A percentile compares a stretch with the other conserved stretches of the same genome.
Evolutionary conservation across 2,797 vertebrate genomes (phyloP).

Genomic region (Sebastes paucispinis): DNA sequence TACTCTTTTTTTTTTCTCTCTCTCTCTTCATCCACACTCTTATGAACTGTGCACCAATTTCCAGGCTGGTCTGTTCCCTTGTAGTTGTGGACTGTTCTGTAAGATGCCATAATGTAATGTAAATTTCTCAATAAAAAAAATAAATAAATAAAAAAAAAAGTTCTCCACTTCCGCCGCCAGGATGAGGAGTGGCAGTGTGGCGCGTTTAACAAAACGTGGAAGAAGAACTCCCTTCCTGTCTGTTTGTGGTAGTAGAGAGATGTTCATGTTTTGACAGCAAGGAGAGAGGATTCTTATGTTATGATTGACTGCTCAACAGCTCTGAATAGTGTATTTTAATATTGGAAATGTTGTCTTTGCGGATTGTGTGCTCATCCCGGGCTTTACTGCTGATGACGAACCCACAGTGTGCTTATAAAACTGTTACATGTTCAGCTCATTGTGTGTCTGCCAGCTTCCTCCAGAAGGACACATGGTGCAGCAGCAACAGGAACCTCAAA

Average conservation of each 20-base stretch:
- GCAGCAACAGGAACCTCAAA: background rate
- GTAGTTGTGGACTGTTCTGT: too few species aligned
- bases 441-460: background rate
- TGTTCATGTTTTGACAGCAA: conserved; percentile 13
- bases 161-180: background rate
- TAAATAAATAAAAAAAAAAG: too few species aligned
- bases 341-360: conserved; percentile 54
- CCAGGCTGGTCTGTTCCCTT: too few species aligned
- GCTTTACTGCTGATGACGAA: conserved; percentile 18
- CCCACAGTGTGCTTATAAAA: conserved; percentile 1
- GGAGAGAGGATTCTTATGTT: background rate
- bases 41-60: too few species aligned
- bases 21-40: too few species aligned
- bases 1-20: too few species aligned
- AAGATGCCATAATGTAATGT: too few species aligned
- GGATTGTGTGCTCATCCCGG: conserved; percentile 23
- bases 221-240: conserved; percentile 32
- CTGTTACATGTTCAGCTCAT: conserved; percentile 11
- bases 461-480: conserved; percentile 14
- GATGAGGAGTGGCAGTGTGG: conserved; percentile 38
- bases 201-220: background rate
- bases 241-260: too few species aligned
- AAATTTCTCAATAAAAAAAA: too few species aligned
- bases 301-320: background rate
- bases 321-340: background rate